Evolutionary conservation across 2,888 invertebrate species (phyloP), one percentile per base, ranked within the genome.

Genomic region (Folsomia candida): DNA sequence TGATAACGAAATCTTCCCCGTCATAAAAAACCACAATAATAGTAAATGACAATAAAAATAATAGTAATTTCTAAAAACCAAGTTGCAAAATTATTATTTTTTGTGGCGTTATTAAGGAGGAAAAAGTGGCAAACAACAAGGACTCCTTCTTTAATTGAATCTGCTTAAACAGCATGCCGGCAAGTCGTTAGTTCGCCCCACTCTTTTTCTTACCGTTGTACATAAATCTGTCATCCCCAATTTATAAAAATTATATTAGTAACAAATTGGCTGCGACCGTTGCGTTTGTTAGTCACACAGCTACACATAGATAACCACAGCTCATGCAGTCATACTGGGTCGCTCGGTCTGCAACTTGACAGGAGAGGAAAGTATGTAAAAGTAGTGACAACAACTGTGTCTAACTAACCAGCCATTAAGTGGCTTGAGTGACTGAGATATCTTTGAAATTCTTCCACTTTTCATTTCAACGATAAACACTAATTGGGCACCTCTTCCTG

Each of bases 161-260:
- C 37, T 37, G 6, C 37, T 37, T 14, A 37, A 37, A 37, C 37
- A 14, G 6, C 37, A 37, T 14, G 57, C 57, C n/a, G 57, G n/a
- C 57, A 20, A n/a, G 6, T 57, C 57, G 6, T 57, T 57, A n/a
- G 22, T 20, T 20, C n/a, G 9, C n/a, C 9, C n/a, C 22, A 22
- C n/a, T 11, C 14, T 47, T 47, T 14, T 14, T 22, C 57, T 57
- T 57, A 57, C 47, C 4, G 57, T 57, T 57, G 57, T 57, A n/a
- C n/a, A n/a, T 62, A 47, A 64, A 64, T 64, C 64, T 64, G 64
- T 64, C 64, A 64, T 64, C 64, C 47, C 64, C 28, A 64, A 64
- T 64, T 64, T 64, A 47, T 64, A 47, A 64, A 64, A 64, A 37
- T 64, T 64, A 64, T 37, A 37, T 37, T 37, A 37, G 37, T 37